A percentile compares a stretch with the other conserved stretches of the same genome.
Conservation (phyloP, 2,888 invertebrate genomes). For the Drosophila multiciliata region DNA sequence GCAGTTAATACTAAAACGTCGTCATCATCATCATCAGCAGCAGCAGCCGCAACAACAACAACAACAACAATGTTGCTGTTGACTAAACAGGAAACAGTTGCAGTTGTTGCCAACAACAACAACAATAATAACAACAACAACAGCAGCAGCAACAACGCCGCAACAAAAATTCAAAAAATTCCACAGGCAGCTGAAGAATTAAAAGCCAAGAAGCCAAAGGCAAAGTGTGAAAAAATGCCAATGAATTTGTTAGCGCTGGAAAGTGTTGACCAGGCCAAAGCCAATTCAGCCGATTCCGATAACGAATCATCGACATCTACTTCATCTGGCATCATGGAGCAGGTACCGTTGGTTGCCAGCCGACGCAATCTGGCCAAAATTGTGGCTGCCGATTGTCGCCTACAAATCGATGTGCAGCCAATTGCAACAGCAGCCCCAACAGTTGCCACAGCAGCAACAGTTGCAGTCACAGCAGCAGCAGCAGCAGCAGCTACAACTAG, state of each 20-base stretch:
- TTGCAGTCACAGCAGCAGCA: conserved; percentile 39
- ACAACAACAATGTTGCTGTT: conserved; percentile 50
- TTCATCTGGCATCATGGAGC: conserved; percentile 49
- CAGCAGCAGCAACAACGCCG: conserved; percentile 34
- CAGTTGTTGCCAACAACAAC: conserved; percentile 57
- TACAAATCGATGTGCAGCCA: conserved; percentile 70
- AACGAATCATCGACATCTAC: conserved; percentile 55
- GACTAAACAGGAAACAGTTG: conserved; percentile 80
- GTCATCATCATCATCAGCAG: conserved; percentile 18
- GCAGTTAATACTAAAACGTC: conserved; percentile 60
- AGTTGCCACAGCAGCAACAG: conserved; percentile 33
- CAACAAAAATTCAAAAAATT: conserved; percentile 77
- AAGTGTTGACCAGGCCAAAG: conserved; percentile 56
- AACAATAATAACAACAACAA: conserved; percentile 27
- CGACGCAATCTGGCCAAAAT: conserved; percentile 76
- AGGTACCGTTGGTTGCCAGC: conserved; percentile 75
- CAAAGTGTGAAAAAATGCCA: conserved; percentile 77
- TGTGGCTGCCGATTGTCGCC: conserved; percentile 75
- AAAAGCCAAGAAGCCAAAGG: conserved; percentile 68
- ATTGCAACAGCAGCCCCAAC: conserved; percentile 34
- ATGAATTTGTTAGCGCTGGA: conserved; percentile 72
- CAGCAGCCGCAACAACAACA: conserved; percentile 22
- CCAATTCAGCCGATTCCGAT: conserved; percentile 45
- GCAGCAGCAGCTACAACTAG: conserved; percentile 20
- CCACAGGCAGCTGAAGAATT: conserved; percentile 78